Evolutionary conservation across 1,140 invertebrate genomes (phyloP).

Genomic region (Apis dorsata): DNA sequence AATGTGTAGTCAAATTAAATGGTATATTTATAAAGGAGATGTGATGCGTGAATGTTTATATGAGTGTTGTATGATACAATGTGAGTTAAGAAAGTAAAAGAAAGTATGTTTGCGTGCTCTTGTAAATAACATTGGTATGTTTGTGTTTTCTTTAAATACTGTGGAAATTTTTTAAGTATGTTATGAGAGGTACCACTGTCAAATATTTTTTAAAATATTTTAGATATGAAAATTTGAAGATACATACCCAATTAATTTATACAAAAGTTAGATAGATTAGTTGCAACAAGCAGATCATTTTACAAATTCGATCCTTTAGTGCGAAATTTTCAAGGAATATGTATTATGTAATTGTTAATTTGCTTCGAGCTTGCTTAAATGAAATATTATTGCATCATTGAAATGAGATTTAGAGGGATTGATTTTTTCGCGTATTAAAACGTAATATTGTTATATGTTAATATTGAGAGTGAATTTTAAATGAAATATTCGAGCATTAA

Average conservation of each 20-base stretch:
- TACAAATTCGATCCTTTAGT: constrained; percentile 1
- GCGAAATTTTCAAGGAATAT: constrained; percentile 14
- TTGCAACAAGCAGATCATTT: background rate
- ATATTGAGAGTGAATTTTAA: constrained; percentile 37
- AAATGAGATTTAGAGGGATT: constrained; percentile 1
- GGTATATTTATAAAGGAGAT: constrained; percentile 57
- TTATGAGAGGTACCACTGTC: constrained; percentile 40
- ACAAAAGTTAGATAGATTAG: background rate
- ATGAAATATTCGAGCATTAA: constrained; percentile 25
- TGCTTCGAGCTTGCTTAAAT: background rate
- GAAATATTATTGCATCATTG: background rate
- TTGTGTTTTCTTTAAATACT: constrained; percentile 51
- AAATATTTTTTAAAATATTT: background rate
- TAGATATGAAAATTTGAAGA: constrained; percentile 7
- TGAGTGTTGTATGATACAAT: constrained; percentile 45
- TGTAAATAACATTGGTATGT: constrained; percentile 62
- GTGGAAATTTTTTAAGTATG: constrained; percentile 45
- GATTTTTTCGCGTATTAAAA: background rate
- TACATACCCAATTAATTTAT: constrained; percentile 31
- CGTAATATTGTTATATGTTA: constrained; percentile 30
- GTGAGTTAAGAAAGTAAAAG: constrained; percentile 17
- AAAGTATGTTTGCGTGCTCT: constrained; percentile 60
- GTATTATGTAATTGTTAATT: constrained; percentile 13
- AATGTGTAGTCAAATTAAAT: constrained; percentile 64
- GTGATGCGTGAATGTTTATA: constrained; percentile 57